phyloP scores from a whole-genome alignment of 2,888 invertebrate genomes.

The Metopia argyrocephala region DNA sequence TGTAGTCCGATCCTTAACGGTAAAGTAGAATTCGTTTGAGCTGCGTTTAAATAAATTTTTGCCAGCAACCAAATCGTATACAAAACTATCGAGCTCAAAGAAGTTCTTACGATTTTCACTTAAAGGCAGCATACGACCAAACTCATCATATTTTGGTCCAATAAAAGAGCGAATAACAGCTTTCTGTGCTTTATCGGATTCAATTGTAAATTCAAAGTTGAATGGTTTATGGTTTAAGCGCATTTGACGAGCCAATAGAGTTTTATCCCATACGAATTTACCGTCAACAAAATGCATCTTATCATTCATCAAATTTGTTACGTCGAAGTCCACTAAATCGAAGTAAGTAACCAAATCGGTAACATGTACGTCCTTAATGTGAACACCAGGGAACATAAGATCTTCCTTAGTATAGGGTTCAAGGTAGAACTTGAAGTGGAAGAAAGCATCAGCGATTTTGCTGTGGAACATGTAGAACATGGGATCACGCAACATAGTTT shows the following conservation, averaged over 20 bases:
- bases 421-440: constrained; percentile 81
- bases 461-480: constrained; percentile 84
- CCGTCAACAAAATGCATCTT: constrained; percentile 68
- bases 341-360: constrained; percentile 85
- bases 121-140: constrained; percentile 79
- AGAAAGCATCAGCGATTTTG: constrained; percentile 81
- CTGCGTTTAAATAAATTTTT: constrained; percentile 73
- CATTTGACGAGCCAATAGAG: constrained; percentile 81
- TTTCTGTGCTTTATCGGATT: constrained; percentile 80
- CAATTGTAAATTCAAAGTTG: constrained; percentile 81
- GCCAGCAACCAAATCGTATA: constrained; percentile 80
- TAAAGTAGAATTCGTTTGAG: constrained; percentile 71
- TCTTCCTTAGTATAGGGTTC: constrained; percentile 82
- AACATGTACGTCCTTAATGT: constrained; percentile 82
- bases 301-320: constrained; percentile 75
- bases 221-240: too few species aligned
- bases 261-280: constrained; percentile 74
- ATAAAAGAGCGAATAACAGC: constrained; percentile 83
- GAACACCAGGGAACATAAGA: constrained; percentile 81
- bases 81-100: constrained; percentile 82
- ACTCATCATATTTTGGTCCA: constrained; percentile 84
- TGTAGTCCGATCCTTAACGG: constrained; percentile 81
- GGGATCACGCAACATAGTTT: constrained; percentile 85
- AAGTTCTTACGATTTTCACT: constrained; percentile 82
- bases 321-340: constrained; percentile 82